Base-by-base conservation (phyloP, 2,797 vertebrate genomes). In the Alectoris magna region DNA sequence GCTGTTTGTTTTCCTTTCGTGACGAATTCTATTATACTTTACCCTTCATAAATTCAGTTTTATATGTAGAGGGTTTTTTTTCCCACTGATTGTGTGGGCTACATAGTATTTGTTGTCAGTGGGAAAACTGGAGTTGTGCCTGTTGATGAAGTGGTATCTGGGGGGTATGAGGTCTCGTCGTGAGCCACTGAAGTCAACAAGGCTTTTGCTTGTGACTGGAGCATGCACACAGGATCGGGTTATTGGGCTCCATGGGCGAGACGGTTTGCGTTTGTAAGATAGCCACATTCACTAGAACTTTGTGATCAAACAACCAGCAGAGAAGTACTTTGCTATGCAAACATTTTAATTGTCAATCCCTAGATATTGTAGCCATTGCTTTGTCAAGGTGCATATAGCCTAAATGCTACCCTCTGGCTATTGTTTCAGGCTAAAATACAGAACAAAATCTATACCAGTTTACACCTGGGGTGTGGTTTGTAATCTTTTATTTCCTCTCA, bases 361-460 rank as follows among this genome's bases (percentile, higher is more conserved):
- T 88, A 76, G 74, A 51, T 90, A 55, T 38, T 71, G 59, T 64
- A 87, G 91, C 89, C 38, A 44, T 77, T 64, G 71, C 77, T 90
- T 90, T 95, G 74, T 91, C 72, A 68, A 88, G 85, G 64, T 93
- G 58, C 63, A 14, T 39, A 5, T 66, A 84, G 38, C 87, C 79
- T 79, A 58, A 93, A 84, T 87, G 64, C 69, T 68, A 79, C 83
- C 93, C 92, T 91, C 71, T 88, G 90, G 89, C 83, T 94, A 88
- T 86, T 88, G 91, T 94, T 93, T 76, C 58, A 77, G 78, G 68
- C 2, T 16, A 91, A 96, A 91, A 94, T 84, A 74, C 38, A 39
- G 89, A 81, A 91, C 83, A 92, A 94, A 92, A 88, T 76, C 71
- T 88, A 22, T 92, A 91, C 88, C 77, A 34, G 41, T 93, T 88